Conservation (phyloP, 1,140 invertebrate species). For the Apolygus lucorum region DNA sequence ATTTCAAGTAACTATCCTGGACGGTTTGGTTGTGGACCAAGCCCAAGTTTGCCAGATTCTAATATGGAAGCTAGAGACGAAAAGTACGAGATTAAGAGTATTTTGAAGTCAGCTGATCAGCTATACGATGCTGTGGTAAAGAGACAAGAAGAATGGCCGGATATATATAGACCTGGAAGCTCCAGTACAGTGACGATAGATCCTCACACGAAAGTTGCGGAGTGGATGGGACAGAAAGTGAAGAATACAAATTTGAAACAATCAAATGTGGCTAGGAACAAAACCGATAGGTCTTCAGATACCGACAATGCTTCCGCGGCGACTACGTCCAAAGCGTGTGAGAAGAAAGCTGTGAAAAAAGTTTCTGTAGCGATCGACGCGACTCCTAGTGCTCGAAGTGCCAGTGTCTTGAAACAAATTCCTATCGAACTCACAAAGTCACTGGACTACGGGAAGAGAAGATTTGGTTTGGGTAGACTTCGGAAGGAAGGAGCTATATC, state of each 20-base stretch:
- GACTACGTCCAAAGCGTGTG: slow-evolving; percentile 17
- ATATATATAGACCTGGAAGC: slow-evolving; percentile 59
- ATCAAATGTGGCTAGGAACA: slow-evolving; percentile 38
- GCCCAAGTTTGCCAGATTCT: slow-evolving; percentile 27
- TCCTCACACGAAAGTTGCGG: slow-evolving; percentile 70
- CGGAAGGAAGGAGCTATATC: slow-evolving; percentile 28
- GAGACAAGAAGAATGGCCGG: slow-evolving; percentile 44
- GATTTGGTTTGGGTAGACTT: slow-evolving; percentile 20
- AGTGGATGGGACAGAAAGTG: slow-evolving; percentile 64
- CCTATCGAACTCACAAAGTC: slow-evolving; percentile 62
- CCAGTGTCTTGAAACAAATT: slow-evolving; percentile 60
- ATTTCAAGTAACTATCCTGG: slow-evolving; percentile 39
- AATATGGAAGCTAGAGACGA: slow-evolving; percentile 33
- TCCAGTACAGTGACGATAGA: slow-evolving; percentile 60
- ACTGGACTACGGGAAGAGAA: slow-evolving; percentile 30
- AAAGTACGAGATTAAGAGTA: slow-evolving; percentile 43
- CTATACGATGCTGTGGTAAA: slow-evolving; percentile 47
- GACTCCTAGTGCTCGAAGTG: slow-evolving; percentile 57
- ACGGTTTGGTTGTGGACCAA: slow-evolving; percentile 40
- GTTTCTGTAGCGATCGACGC: slow-evolving; percentile 66
- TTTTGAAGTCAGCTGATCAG: slow-evolving; percentile 46
- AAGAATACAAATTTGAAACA: slow-evolving; percentile 47
- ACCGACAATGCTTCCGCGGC: slow-evolving; percentile 18
- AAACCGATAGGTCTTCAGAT: slow-evolving; percentile 31
- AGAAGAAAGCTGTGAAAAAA: slow-evolving; percentile 46